phyloP scores from a whole-genome alignment of 2,888 invertebrate species.

The Lycophotia porphyrea region DNA sequence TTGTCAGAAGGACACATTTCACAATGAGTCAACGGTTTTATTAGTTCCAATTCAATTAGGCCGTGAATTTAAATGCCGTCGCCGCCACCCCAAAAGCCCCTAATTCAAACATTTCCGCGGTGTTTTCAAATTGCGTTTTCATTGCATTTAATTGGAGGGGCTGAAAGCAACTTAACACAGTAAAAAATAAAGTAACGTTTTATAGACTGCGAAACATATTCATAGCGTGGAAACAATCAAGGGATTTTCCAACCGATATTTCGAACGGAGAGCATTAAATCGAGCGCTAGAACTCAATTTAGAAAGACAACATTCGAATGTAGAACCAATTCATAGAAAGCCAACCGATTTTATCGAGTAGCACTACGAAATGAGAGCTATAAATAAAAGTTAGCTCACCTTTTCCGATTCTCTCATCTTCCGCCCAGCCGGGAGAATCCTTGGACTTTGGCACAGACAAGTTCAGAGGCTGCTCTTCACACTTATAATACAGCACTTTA shows the following conservation, averaged over 20 bases:
- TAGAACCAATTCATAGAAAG: neutral
- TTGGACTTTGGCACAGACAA: conserved; percentile 90
- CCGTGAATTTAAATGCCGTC: conserved; percentile 54
- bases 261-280: conserved; percentile 1
- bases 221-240: conserved; percentile 12
- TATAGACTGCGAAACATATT: conserved; percentile 34
- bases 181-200: conserved; percentile 42
- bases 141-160: conserved; percentile 60
- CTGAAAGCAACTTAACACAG: conserved; percentile 46
- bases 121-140: conserved; percentile 63
- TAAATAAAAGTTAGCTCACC: conserved; percentile 71
- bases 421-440: conserved; percentile 80
- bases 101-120: conserved; percentile 49
- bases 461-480: conserved; percentile 90
- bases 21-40: conserved; percentile 58
- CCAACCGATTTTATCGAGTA: neutral
- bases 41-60: conserved; percentile 59
- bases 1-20: conserved; percentile 43
- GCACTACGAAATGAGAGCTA: conserved; percentile 6
- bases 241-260: conserved; percentile 15
- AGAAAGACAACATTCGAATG: conserved; percentile 12
- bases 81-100: conserved; percentile 52
- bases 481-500: conserved; percentile 76
- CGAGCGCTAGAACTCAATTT: conserved; percentile 10
- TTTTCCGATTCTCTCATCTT: conserved; percentile 81